These are phyloP conservation scores for Proales similis DNA, from an alignment of 1,140 invertebrate species.

Conservation along the genomic window DNA sequence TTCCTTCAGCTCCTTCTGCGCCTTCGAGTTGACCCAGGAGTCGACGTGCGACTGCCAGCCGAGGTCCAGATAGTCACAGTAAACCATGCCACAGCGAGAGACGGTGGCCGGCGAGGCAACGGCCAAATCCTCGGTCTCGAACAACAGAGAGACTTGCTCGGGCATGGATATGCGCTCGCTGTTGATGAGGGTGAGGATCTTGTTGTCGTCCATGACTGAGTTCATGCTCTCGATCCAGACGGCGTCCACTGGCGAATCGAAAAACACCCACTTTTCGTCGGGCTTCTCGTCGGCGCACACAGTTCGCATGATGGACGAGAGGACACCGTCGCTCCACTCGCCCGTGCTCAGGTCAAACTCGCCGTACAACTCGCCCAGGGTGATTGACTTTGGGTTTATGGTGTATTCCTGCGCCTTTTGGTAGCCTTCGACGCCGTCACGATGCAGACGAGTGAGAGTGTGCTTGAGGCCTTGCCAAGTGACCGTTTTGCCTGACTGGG, in stretches of 20 bases:
- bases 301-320: conserved; percentile 72
- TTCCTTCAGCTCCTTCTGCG: conserved; percentile 26
- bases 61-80: conserved; percentile 67
- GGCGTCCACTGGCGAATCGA: conserved; percentile 77
- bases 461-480: conserved; percentile 48
- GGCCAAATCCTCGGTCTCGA: conserved; percentile 69
- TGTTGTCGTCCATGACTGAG: conserved; percentile 84
- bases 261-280: conserved; percentile 76
- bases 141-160: conserved; percentile 67
- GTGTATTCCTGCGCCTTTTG: conserved; percentile 39
- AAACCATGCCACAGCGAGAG: conserved; percentile 59
- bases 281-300: conserved; percentile 69
- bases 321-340: conserved; percentile 76
- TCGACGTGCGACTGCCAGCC: conserved; percentile 70
- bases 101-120: conserved; percentile 77
- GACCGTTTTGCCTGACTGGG: conserved; percentile 56
- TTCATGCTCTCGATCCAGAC: conserved; percentile 87
- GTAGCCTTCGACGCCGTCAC: too few relatives aligned
- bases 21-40: conserved; percentile 63
- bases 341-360: conserved; percentile 72
- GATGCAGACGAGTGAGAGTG: conserved; percentile 40
- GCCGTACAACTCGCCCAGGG: conserved; percentile 71
- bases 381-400: conserved; percentile 73
- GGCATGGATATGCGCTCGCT: conserved; percentile 78
- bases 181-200: conserved; percentile 73